Base-by-base conservation (phyloP, 2,888 invertebrate genomes). In the Lochmaea crataegi region DNA sequence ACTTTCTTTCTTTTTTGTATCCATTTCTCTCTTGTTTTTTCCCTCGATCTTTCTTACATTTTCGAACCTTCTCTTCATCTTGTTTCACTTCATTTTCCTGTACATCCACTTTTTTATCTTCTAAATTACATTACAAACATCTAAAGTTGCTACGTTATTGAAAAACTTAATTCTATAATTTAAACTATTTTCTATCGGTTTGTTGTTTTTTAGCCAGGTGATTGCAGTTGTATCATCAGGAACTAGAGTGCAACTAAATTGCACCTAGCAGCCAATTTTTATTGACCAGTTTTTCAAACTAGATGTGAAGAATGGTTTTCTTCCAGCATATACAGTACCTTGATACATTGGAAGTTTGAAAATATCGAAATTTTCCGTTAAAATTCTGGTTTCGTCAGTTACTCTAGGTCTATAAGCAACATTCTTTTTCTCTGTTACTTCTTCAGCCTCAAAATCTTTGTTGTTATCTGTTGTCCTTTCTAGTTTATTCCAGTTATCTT, bases 231-330 rank as follows among this genome's bases (percentile, higher is more conserved):
- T 93, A 0, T 91, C 90, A 18, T 90, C 88, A 1, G 94, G 92
- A 60, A 95, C 88, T 22, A 94, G 90, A 79, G 93, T 94, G 82
- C 96, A 96, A 0, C 94, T 94, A 38, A 96, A 87, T 86, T 94
- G 94, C 3, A 95, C 92, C 77, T 93, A 89, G 0, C 94, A 93
- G 0, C 93, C 93, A 83, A 92, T 92, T 0, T 93, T 92, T 7
- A 94, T 93, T 4, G 93, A 93, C 77, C 94, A 90, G 83, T 95
- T 94, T 1, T 92, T 92, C 71, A 96, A 87, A 68, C 91, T 90
- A 0, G 94, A 94, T 53, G 93, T 93, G 83, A 96, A 96, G 77
- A 92, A 89, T 0, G 96, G 94, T 82, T 92, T 92, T 78, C 91
- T 90, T 75, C 90, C 91, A 0, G 89, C 86, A 82, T 92, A 91